Evolutionary conservation across 2,797 vertebrate species (phyloP).

Genomic region (Notolabrus celidotus): DNA sequence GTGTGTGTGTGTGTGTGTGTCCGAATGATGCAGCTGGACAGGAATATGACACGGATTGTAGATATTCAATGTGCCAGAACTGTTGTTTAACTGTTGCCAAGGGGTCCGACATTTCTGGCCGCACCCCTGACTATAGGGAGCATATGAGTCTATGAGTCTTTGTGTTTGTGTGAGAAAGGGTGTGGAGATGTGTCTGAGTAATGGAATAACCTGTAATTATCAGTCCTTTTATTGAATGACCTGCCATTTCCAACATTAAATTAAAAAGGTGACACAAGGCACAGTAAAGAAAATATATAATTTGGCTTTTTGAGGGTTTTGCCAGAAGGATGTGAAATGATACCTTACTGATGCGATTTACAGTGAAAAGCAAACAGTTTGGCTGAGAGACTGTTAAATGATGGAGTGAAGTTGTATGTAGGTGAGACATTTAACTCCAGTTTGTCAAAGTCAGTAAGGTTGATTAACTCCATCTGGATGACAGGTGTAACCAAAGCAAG

Average conservation of each 20-base stretch:
- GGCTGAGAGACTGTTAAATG: constrained; percentile 37
- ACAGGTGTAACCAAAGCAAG: constrained; percentile 24
- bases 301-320: background rate
- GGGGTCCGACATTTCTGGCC: constrained; percentile 38
- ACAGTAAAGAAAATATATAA: background rate
- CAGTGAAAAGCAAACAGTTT: constrained; percentile 12
- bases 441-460: constrained; percentile 53
- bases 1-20: constrained; percentile 15
- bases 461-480: constrained; percentile 42
- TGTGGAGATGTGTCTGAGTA: constrained; percentile 53
- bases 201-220: constrained; percentile 67
- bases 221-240: constrained; percentile 27
- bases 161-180: constrained; percentile 58
- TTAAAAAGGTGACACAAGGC: background rate
- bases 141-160: constrained; percentile 46
- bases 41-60: constrained; percentile 51
- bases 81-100: constrained; percentile 46
- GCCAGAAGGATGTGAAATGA: background rate
- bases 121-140: constrained; percentile 40
- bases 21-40: constrained; percentile 39
- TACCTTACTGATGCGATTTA: background rate
- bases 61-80: constrained; percentile 54
- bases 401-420: constrained; percentile 55
- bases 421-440: constrained; percentile 70
- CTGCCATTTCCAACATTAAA: background rate